Evolutionary conservation across 2,797 vertebrate genomes (phyloP).

Genomic region (Margarornis squamiger): DNA sequence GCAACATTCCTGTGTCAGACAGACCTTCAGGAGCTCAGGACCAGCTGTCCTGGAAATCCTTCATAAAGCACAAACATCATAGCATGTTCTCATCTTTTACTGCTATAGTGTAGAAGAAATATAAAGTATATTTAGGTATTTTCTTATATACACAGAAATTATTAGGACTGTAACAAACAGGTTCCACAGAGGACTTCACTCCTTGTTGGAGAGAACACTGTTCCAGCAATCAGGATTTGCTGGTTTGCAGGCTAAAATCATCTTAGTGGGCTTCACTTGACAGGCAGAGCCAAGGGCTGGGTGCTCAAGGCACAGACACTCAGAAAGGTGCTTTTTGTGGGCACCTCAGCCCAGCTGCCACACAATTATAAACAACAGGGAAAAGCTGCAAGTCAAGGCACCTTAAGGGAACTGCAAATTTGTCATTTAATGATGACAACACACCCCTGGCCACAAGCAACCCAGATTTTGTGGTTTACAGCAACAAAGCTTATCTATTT

Average conservation of each 20-base stretch:
- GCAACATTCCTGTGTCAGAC: not conserved
- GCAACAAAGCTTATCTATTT: not conserved
- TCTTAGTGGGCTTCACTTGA: not conserved
- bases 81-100: not conserved
- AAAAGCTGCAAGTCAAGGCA: not conserved
- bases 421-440: not conserved
- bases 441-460: not conserved
- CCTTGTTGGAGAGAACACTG: not conserved
- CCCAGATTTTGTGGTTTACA: not conserved
- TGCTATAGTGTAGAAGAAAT: rapidly evolving
- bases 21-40: not conserved
- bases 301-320: not conserved
- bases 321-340: not conserved
- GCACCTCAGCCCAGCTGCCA: not conserved
- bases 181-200: not conserved
- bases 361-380: not conserved
- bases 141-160: not conserved
- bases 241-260: not conserved
- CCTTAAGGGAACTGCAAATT: not conserved
- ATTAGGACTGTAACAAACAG: not conserved
- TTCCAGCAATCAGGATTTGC: not conserved
- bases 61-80: not conserved
- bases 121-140: not conserved
- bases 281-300: not conserved
- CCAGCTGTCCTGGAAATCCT: not conserved